A percentile compares a stretch with the other conserved stretches of the same genome.
Conservation (phyloP, 2,113 vertebrate genomes). For the Bubo bubo region DNA sequence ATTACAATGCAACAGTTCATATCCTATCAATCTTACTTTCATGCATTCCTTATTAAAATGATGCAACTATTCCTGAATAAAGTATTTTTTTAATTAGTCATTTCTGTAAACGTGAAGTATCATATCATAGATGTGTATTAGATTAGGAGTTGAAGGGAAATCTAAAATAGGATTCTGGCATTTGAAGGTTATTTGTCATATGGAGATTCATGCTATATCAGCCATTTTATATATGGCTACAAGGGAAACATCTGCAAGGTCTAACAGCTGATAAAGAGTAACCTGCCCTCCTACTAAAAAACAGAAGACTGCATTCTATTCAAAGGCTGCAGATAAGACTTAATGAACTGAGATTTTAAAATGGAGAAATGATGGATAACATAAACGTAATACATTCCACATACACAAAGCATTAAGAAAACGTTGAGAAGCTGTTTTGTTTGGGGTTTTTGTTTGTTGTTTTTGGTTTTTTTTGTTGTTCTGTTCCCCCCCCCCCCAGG, state of each 20-base stretch:
- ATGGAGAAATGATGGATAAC: constrained; percentile 19
- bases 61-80: not conserved
- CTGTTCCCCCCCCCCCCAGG: not conserved
- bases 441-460: no score
- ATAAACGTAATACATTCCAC: not conserved
- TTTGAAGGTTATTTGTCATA: constrained; percentile 3
- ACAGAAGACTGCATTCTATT: not conserved
- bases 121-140: not conserved
- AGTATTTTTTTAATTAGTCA: not conserved
- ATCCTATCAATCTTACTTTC: not conserved
- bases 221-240: constrained; percentile 25
- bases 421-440: not conserved
- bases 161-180: not conserved
- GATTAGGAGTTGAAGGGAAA: not conserved
- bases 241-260: constrained; percentile 51
- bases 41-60: not conserved
- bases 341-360: constrained; percentile 55
- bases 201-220: not conserved
- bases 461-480: not conserved
- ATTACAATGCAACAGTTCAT: not conserved
- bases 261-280: constrained; percentile 46
- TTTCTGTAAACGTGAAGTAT: not conserved
- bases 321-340: constrained; percentile 47
- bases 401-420: not conserved
- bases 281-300: not conserved